Percentiles rank a stretch among this genome's conserved stretches.
These are phyloP conservation scores for Monochamus saltuarius DNA, from an alignment of 1,140 invertebrate genomes.

Conservation along the genomic window DNA sequence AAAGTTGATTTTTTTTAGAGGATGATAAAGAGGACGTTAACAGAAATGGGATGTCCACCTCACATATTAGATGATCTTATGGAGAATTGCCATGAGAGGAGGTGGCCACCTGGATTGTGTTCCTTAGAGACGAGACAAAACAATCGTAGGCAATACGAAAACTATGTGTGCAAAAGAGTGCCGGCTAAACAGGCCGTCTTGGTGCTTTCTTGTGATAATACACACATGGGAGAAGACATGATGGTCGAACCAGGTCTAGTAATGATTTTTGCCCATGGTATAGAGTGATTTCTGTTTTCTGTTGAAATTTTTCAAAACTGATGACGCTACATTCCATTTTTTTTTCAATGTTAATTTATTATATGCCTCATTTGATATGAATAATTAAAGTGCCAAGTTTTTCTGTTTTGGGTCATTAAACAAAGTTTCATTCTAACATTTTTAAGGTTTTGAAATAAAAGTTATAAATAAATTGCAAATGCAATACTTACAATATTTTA, in stretches of 20 bases:
- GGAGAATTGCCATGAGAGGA: constrained; percentile 94
- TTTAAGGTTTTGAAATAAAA: too few species aligned
- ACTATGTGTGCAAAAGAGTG: constrained; percentile 90
- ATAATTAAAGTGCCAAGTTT: too few species aligned
- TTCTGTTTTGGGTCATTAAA: too few species aligned
- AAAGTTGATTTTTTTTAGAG: constrained; percentile 60
- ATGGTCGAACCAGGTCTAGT: constrained; percentile 95
- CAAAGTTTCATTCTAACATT: too few species aligned
- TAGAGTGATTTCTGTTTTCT: constrained; percentile 72
- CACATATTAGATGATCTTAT: constrained; percentile 93
- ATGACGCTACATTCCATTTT: too few species aligned
- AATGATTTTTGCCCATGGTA: constrained; percentile 98
- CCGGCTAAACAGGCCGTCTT: constrained; percentile 94
- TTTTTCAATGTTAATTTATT: too few species aligned
- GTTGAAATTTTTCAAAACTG: too few species aligned
- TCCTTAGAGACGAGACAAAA: constrained; percentile 92
- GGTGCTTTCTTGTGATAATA: constrained; percentile 91
- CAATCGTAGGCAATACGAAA: constrained; percentile 89
- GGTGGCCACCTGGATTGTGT: constrained; percentile 90
- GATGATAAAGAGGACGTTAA: constrained; percentile 88
- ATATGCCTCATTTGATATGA: too few species aligned
- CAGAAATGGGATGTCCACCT: constrained; percentile 88
- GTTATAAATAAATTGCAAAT: too few species aligned
- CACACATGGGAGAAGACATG: constrained; percentile 93
- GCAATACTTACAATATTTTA: too few species aligned